Evolutionary conservation across 2,888 invertebrate genomes (phyloP).

Genomic region (Malacosoma neustria): DNA sequence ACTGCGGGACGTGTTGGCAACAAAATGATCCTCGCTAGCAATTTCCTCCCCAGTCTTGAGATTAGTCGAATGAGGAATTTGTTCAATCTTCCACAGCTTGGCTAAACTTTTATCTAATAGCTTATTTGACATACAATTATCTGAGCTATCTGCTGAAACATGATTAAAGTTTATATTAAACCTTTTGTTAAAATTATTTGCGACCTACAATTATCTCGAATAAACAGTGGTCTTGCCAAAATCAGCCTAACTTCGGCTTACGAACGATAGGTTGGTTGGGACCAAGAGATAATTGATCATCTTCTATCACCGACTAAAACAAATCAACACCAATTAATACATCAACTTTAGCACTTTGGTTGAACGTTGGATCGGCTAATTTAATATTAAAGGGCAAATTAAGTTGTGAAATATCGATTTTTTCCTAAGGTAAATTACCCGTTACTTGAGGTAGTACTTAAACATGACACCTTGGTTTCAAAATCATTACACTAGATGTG

Average conservation of each 20-base stretch:
- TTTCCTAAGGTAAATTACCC: conserved; percentile 1
- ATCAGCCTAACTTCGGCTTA: conserved; percentile 4
- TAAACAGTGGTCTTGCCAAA: conserved; percentile 3
- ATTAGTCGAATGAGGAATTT: background rate
- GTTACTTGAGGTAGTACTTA: too few species aligned
- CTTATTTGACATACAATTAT: background rate
- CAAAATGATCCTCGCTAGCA: background rate
- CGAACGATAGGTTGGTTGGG: conserved; percentile 1
- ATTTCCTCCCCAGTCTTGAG: background rate
- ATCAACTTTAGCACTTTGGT: background rate
- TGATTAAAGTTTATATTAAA: conserved; percentile 2
- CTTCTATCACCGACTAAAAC: conserved; percentile 2
- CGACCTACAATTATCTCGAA: too few species aligned
- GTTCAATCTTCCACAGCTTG: background rate
- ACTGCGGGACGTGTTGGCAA: background rate
- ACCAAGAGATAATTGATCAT: conserved; percentile 1
- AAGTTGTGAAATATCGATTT: background rate
- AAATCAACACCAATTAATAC: conserved; percentile 1
- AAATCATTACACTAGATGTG: conserved; percentile 1
- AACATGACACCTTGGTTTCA: background rate
- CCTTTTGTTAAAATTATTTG: background rate
- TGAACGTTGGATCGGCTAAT: conserved; percentile 3
- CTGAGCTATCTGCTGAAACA: background rate
- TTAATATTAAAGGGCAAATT: conserved; percentile 2
- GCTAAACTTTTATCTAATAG: background rate